A percentile compares a stretch with the other conserved stretches of the same genome.
These are phyloP conservation scores for Myoxocephalus aenaeus DNA, from an alignment of 2,797 vertebrate species.

Conservation along the genomic window DNA sequence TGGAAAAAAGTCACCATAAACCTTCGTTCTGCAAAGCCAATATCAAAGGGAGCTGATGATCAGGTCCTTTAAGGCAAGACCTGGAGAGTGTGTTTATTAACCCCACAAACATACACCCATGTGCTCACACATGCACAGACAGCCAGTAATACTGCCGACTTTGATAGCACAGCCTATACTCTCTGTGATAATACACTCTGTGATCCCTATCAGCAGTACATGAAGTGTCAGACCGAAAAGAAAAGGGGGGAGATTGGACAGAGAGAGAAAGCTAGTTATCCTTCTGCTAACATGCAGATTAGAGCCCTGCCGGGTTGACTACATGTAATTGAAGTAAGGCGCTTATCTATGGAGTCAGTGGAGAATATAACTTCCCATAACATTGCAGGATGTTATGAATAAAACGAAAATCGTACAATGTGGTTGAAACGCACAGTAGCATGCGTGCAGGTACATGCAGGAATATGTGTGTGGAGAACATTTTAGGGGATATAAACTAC, in stretches of 20 bases:
- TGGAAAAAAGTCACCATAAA: slow-evolving; percentile 84
- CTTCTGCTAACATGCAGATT: slow-evolving; percentile 74
- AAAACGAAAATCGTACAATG: slow-evolving; percentile 40
- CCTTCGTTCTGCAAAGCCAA: slow-evolving; percentile 50
- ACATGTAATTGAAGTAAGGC: slow-evolving; percentile 71
- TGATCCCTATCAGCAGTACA: slow-evolving; percentile 73
- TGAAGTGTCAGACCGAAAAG: slow-evolving; percentile 66
- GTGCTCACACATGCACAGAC: slow-evolving; percentile 22
- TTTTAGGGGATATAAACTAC: background rate
- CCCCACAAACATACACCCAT: slow-evolving; percentile 27
- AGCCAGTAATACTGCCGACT: slow-evolving; percentile 52
- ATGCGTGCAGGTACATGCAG: slow-evolving; percentile 14
- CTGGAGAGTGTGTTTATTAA: slow-evolving; percentile 40
- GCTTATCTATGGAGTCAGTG: slow-evolving; percentile 67
- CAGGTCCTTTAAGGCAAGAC: slow-evolving; percentile 11
- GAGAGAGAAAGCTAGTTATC: slow-evolving; percentile 72
- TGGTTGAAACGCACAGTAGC: slow-evolving; percentile 10
- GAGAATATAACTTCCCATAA: slow-evolving; percentile 58
- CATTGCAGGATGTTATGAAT: slow-evolving; percentile 53
- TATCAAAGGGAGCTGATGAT: slow-evolving; percentile 10
- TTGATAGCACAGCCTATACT: slow-evolving; percentile 49
- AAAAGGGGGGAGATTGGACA: slow-evolving; percentile 54
- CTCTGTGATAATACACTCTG: slow-evolving; percentile 65
- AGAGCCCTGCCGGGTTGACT: slow-evolving; percentile 67
- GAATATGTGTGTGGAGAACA: slow-evolving; percentile 1